Base-by-base conservation (phyloP, 2,113 vertebrate genomes). In the Anguilla rostrata region DNA sequence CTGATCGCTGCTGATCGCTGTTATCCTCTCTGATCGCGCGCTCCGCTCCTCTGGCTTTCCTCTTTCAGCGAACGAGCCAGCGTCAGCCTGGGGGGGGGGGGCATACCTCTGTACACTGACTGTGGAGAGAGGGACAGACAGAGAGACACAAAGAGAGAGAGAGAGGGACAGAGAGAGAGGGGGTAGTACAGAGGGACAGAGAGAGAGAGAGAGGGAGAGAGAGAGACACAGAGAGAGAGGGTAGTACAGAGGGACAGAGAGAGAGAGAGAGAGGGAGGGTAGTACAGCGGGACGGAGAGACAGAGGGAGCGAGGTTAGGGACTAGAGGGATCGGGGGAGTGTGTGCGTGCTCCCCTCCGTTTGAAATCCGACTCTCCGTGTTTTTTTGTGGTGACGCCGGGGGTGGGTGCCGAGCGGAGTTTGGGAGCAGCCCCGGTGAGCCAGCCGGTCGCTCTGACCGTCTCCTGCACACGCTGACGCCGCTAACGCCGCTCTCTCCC, bases 61-160 rank as follows among this genome's bases (percentile, higher is more conserved):
- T 60, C 84, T 85, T 40, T 85, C 22, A 39, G 22, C 22, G 16
- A 12, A 39, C 18, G 53, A 11, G 26, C n/a, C 39, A 49, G 41
- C 9, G 16, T 41, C 75, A 56, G 49, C 53, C 53, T 49, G 34
- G 71, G 15, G 34, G 86, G 84, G 86, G 86, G 80, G 88, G 85
- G 34, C 34, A 83, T 40, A 60, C 83, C 46, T 84, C 87, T 87
- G 86, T 82, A 83, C 71, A 93, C 91, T 93, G 87, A 81, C 86
- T 93, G 88, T 94, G 84, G 90, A 66, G 89, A 46, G 82, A 18
- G 39, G 16, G 88, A 88, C 88, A 89, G 85, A 87, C 63, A 80
- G 86, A 87, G 63, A 85, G 75, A 78, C 57, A 41, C 29, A 85
- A 75, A 2, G 71, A 79, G 56, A n/a, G 39, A 46, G 82, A 84